Evolutionary conservation across 2,113 vertebrate genomes (phyloP).

Genomic region (Syngnathus floridae): DNA sequence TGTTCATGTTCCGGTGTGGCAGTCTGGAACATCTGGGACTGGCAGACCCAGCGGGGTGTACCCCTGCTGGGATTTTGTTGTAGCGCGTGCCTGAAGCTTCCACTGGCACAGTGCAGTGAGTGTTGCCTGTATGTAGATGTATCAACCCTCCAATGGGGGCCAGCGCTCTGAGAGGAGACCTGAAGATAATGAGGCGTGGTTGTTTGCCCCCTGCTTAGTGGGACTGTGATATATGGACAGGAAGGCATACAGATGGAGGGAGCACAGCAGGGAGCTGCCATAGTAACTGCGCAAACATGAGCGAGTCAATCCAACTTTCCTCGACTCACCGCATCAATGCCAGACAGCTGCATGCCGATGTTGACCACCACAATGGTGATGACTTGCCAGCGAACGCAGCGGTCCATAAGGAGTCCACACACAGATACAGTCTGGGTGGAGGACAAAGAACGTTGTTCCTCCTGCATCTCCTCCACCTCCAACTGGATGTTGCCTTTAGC

Average conservation of each 20-base stretch:
- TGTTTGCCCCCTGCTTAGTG: constrained; percentile 47
- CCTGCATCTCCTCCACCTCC: constrained; percentile 81
- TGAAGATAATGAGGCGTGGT: constrained; percentile 52
- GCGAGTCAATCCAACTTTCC: not conserved
- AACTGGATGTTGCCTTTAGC: constrained; percentile 69
- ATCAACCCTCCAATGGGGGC: constrained; percentile 27
- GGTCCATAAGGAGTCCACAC: constrained; percentile 69
- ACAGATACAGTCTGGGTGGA: constrained; percentile 70
- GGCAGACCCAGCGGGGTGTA: constrained; percentile 16
- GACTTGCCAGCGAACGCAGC: constrained; percentile 76
- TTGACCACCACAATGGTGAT: constrained; percentile 79
- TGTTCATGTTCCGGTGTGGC: not conserved
- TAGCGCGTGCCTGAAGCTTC: constrained; percentile 30
- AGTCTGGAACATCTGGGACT: not conserved
- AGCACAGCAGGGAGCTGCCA: constrained; percentile 44
- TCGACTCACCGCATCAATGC: constrained; percentile 81
- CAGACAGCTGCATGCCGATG: constrained; percentile 85
- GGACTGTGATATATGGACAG: constrained; percentile 42
- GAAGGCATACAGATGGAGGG: constrained; percentile 27
- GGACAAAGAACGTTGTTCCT: constrained; percentile 76
- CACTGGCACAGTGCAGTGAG: constrained; percentile 33
- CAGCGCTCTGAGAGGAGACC: constrained; percentile 21
- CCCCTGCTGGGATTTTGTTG: constrained; percentile 34
- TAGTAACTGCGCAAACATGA: constrained; percentile 22
- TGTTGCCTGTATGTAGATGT: constrained; percentile 30